Evolutionary conservation across 2,888 invertebrate genomes (phyloP).

Genomic region (Gari tellinella): DNA sequence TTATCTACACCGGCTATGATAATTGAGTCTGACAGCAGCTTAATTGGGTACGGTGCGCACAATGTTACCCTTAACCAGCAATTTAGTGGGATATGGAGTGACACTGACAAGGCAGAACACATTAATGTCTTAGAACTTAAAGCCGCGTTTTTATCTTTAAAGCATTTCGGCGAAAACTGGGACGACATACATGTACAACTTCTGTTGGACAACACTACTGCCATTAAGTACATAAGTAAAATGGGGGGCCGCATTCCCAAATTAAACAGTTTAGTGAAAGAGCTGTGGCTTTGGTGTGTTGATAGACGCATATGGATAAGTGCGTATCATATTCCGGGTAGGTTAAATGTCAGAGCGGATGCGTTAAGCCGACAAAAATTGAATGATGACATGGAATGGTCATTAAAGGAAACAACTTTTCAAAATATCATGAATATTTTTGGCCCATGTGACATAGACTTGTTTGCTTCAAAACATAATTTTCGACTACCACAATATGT

Average conservation of each 20-base stretch:
- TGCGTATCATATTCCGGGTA: too few species aligned
- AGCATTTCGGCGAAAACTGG: conserved; percentile 7
- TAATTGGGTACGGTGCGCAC: conserved; percentile 41
- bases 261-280: conserved; percentile 14
- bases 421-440: conserved; percentile 7
- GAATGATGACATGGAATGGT: conserved; percentile 28
- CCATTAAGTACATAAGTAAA: conserved; percentile 14
- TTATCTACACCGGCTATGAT: conserved; percentile 1
- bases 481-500: conserved; percentile 13
- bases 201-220: conserved; percentile 10
- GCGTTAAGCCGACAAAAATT: conserved; percentile 12
- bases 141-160: too few species aligned
- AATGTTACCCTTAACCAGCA: conserved; percentile 13
- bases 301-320: conserved; percentile 26
- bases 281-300: conserved; percentile 41
- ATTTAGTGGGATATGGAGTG: conserved; percentile 19
- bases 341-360: conserved; percentile 21
- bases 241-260: conserved; percentile 19
- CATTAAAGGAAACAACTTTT: conserved; percentile 17
- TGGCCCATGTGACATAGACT: conserved; percentile 20
- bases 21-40: too few species aligned
- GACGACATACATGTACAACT: conserved; percentile 9
- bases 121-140: conserved; percentile 33
- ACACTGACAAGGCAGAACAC: conserved; percentile 18
- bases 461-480: conserved; percentile 44